Evolutionary conservation across 2,888 invertebrate species (phyloP).

Genomic region (Acholoe squamosa): DNA sequence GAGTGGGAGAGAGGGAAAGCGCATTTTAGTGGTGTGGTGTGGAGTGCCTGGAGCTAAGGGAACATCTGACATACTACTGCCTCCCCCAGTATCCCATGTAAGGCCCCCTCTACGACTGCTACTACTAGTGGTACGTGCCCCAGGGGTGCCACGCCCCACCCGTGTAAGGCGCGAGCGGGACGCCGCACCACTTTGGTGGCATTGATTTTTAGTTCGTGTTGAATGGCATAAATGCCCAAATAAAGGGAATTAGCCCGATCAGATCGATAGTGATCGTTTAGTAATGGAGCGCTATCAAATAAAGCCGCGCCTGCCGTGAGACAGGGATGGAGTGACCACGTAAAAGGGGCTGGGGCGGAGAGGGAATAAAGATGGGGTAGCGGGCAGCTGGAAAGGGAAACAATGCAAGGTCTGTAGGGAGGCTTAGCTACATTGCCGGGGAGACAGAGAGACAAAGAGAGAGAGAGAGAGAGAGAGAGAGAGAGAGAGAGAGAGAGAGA

Average conservation of each 20-base stretch:
- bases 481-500: too few relatives aligned
- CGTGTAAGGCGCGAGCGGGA: constrained; percentile 17
- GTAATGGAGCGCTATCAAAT: constrained; percentile 54
- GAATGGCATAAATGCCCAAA: constrained; percentile 55
- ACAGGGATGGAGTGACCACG: constrained; percentile 15
- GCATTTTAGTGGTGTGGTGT: background rate
- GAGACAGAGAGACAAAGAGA: too few relatives aligned
- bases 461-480: too few relatives aligned
- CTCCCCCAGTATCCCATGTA: background rate
- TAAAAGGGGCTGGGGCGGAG: background rate
- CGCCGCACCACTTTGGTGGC: constrained; percentile 35
- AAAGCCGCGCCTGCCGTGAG: background rate
- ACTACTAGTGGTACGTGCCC: background rate
- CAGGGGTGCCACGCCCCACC: background rate
- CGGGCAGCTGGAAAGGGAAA: background rate
- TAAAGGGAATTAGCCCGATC: constrained; percentile 49
- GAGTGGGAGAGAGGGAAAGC: background rate
- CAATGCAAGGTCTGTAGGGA: background rate
- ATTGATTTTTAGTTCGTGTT: constrained; percentile 56
- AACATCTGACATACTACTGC: constrained; percentile 22
- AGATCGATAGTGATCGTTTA: constrained; percentile 44
- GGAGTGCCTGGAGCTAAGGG: constrained; percentile 1
- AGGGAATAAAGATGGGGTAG: background rate
- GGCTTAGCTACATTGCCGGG: background rate
- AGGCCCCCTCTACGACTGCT: background rate